Evolutionary conservation across 2,797 vertebrate species (phyloP).

Genomic region (Lutjanus campechanus): DNA sequence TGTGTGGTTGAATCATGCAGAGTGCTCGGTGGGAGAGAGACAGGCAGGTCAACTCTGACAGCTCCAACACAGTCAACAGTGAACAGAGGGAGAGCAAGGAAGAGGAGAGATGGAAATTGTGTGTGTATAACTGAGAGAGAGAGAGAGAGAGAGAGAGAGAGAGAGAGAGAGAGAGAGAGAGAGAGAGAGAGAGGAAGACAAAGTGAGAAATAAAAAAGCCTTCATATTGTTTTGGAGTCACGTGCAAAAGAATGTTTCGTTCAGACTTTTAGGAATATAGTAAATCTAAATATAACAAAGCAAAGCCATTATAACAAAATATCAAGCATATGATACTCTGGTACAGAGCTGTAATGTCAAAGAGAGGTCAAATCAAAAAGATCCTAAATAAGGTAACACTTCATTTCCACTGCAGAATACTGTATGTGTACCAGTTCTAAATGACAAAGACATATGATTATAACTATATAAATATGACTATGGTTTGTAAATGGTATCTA

Average conservation of each 20-base stretch:
- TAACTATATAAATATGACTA: too few relatives aligned
- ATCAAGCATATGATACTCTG: conserved; percentile 14
- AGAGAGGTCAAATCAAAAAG: conserved; percentile 6
- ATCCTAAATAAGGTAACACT: conserved; percentile 3
- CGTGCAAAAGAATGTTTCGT: background rate
- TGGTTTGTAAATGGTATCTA: background rate
- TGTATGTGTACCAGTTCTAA: background rate
- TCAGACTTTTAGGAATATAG: conserved; percentile 5
- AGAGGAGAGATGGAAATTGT: conserved; percentile 22
- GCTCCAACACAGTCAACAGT: conserved; percentile 57
- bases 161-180: background rate
- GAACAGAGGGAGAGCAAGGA: conserved; percentile 49
- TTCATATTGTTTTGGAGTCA: conserved; percentile 26
- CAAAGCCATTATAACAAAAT: background rate
- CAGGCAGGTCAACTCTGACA: conserved; percentile 79
- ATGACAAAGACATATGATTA: background rate
- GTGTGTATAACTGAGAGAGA: background rate
- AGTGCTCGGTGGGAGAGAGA: conserved; percentile 79
- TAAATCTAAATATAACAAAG: conserved; percentile 2
- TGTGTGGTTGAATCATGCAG: conserved; percentile 70
- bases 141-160: background rate
- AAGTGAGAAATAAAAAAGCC: conserved; percentile 25
- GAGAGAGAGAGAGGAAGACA: conserved; percentile 4
- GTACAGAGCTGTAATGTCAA: background rate
- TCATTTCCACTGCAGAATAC: background rate